phyloP scores from a whole-genome alignment of 1,140 invertebrate species.

The Onthophagus taurus region DNA sequence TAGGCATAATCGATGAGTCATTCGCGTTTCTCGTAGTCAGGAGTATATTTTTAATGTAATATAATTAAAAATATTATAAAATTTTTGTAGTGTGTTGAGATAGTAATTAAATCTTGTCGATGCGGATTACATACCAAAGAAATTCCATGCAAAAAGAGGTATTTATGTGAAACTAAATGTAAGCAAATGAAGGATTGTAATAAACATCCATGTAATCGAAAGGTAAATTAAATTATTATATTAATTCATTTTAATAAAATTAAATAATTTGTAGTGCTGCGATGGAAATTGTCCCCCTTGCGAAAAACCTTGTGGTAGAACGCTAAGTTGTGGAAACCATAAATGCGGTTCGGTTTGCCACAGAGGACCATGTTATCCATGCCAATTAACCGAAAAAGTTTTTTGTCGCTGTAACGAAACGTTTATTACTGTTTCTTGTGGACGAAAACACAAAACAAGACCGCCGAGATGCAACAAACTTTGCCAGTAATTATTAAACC shows the following conservation, averaged over 20 bases:
- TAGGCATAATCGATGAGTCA: no score
- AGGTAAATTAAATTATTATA: conserved; percentile 43
- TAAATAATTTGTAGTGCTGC: conserved; percentile 59
- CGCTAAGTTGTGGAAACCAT: conserved; percentile 76
- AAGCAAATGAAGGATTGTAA: conserved; percentile 70
- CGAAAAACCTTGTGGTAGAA: conserved; percentile 78
- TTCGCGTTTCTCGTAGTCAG: no score
- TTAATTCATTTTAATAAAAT: neutral
- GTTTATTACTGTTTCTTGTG: conserved; percentile 75
- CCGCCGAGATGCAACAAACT: conserved; percentile 66
- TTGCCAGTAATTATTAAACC: conserved; percentile 49
- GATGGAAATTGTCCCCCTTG: conserved; percentile 76
- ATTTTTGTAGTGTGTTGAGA: conserved; percentile 60
- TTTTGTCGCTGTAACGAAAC: conserved; percentile 77
- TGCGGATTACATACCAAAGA: conserved; percentile 75
- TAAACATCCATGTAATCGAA: conserved; percentile 79
- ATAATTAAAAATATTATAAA: conserved; percentile 42
- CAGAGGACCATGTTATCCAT: conserved; percentile 85
- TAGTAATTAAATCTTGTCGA: conserved; percentile 68
- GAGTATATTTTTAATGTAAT: neutral
- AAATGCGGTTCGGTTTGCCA: conserved; percentile 83
- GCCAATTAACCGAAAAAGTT: conserved; percentile 64
- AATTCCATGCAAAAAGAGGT: conserved; percentile 79
- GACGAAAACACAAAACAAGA: conserved; percentile 62
- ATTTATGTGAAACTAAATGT: conserved; percentile 84